Evolutionary conservation across 2,113 vertebrate species (phyloP), one percentile per base, ranked within the genome.

Genomic region (Diphyllodes magnificus): DNA sequence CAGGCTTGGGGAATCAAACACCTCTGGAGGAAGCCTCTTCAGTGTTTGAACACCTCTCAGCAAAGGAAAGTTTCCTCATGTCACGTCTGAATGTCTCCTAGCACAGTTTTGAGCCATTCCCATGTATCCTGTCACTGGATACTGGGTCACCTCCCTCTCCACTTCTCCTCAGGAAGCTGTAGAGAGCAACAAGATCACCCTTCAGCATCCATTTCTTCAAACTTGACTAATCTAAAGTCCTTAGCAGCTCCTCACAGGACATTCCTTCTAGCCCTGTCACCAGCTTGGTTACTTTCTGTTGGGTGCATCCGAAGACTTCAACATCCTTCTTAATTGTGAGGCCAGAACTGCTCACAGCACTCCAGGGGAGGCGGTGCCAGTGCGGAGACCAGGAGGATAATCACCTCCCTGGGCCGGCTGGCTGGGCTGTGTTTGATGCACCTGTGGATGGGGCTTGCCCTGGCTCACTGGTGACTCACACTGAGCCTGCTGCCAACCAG

Each of bases 381-480:
- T 4, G 11, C 6, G 9, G 9, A 71, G 15, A 30, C 12, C n/a
- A 77, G 64, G 2, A 3, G 33, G 30, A 47, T 14, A 53, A 15
- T 57, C 2, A 0, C 37, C 28, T 71, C 39, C 0, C 0, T 53
- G 37, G 21, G 27, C 25, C 0, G 0, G 14, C 33, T 77, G 33
- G 7, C 15, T 39, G 11, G 2, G 27, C 23, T 27, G 8, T 42
- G 49, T 76, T 39, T 51, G 70, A 18, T 28, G 23, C 21, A 39
- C 7, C 22, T 10, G 21, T 17, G 23, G 13, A 6, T 30, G 40
- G 2, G 2, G 12, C n/a, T 64, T 77, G 27, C 15, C 25, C 35
- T 24, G 31, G n/a, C 28, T 37, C 8, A 1, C 45, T 37, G 39
- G 39, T 60, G 68, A 6, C 49, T 76, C 49, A 5, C 8, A 2